phyloP scores from a whole-genome alignment of 2,797 vertebrate species.

The Malurus leucopterus region DNA sequence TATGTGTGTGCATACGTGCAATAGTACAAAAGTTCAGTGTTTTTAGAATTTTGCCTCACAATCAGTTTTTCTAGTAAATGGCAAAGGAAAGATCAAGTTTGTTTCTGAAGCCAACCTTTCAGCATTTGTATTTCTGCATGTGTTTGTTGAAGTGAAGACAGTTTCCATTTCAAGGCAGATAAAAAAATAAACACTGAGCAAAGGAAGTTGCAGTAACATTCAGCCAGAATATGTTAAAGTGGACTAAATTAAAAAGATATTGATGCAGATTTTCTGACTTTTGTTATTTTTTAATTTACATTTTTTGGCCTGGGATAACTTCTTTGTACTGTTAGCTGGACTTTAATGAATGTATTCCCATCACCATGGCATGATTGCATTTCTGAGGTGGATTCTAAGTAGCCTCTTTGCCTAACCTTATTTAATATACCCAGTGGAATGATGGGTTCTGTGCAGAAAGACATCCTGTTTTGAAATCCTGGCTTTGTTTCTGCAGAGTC shows the following conservation, averaged over 20 bases:
- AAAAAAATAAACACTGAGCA: constrained; percentile 22
- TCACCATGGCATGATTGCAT: background rate
- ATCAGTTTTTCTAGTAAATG: background rate
- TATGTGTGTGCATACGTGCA: background rate
- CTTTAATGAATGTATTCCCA: background rate
- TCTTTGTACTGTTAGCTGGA: background rate
- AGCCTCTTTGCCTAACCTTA: background rate
- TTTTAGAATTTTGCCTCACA: background rate
- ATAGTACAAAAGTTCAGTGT: background rate
- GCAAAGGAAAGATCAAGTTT: background rate
- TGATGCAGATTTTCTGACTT: background rate
- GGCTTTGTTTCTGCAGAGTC: background rate
- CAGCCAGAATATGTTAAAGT: constrained; percentile 10
- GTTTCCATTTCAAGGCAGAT: constrained; percentile 40
- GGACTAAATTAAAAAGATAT: constrained; percentile 13
- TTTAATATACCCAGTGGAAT: background rate
- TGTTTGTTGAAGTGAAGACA: background rate
- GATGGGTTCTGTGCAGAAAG: background rate
- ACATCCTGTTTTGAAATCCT: background rate
- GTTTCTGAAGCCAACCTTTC: background rate
- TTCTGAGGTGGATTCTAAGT: background rate
- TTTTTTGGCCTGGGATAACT: background rate
- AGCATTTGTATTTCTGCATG: background rate
- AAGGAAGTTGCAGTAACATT: background rate
- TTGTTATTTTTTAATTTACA: constrained; percentile 22